phyloP scores from a whole-genome alignment of 2,888 invertebrate species.

The Thera obeliscata region DNA sequence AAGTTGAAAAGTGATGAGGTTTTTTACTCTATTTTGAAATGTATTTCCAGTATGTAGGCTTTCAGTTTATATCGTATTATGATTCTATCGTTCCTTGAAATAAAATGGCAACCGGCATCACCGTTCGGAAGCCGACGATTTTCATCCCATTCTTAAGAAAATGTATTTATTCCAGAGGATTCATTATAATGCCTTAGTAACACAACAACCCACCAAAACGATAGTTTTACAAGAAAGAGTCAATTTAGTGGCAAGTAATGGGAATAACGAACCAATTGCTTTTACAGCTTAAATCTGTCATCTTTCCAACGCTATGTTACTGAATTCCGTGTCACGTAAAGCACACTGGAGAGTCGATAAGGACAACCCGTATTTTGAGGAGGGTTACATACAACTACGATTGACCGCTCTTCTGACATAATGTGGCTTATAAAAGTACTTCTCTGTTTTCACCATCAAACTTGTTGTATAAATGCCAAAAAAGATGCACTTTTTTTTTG shows the following conservation, averaged over 20 bases:
- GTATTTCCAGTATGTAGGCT: not conserved
- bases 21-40: not conserved
- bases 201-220: too few species aligned
- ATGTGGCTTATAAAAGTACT: not conserved
- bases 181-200: too few species aligned
- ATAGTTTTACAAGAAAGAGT: not conserved
- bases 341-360: conserved; percentile 42
- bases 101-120: too few species aligned
- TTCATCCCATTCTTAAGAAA: too few species aligned
- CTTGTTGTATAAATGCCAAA: too few species aligned
- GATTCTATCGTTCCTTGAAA: too few species aligned
- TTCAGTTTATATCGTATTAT: too few species aligned
- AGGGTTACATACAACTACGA: conserved; percentile 41
- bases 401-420: conserved; percentile 28
- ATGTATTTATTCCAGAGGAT: too few species aligned
- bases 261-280: not conserved
- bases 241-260: not conserved
- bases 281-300: conserved; percentile 18
- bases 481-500: too few species aligned
- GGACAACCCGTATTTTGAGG: conserved; percentile 52
- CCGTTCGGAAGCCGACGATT: too few species aligned
- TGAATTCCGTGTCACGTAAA: conserved; percentile 21
- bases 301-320: conserved; percentile 19
- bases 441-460: not conserved
- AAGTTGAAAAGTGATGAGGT: conserved; percentile 33